phyloP scores from a whole-genome alignment of 2,113 vertebrate species.

The Ptychochromis oligacanthus region DNA sequence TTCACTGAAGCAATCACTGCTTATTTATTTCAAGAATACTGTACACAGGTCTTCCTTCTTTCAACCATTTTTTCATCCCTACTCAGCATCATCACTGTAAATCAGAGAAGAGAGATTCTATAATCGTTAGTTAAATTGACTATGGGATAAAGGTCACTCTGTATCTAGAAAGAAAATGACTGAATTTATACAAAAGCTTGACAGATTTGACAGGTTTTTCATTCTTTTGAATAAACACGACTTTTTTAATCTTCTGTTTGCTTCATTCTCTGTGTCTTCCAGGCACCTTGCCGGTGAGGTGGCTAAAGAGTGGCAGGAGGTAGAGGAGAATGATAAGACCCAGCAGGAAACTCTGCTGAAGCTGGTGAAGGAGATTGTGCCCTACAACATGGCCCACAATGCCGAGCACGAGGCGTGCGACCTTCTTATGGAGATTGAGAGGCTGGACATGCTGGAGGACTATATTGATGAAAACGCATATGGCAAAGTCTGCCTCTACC shows the following conservation, averaged over 20 bases:
- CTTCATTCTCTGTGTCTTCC: not conserved
- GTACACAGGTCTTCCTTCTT: not conserved
- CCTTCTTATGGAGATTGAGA: conserved; percentile 97
- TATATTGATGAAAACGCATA: conserved; percentile 97
- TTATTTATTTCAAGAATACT: no score
- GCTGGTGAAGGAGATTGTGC: conserved; percentile 94
- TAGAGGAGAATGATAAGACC: conserved; percentile 92
- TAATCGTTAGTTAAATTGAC: no score
- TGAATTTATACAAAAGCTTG: not conserved
- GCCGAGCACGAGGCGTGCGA: conserved; percentile 98
- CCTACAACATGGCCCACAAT: conserved; percentile 99
- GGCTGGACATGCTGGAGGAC: conserved; percentile 94
- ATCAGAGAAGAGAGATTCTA: not conserved
- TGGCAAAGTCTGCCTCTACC: conserved; percentile 97
- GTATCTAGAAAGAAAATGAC: no score
- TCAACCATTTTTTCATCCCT: no score
- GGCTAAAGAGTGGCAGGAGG: conserved; percentile 98
- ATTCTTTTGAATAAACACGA: not conserved
- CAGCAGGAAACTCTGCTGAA: conserved; percentile 93
- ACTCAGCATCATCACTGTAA: no score
- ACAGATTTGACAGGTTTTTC: not conserved
- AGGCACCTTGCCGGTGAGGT: conserved; percentile 97
- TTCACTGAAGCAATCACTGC: no score
- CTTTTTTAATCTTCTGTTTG: not conserved
- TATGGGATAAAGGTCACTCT: no score